Evolutionary conservation across 35 echinoderm and acorn worm genomes (phyloP).

Genomic region (Nesometra sesokonis): DNA sequence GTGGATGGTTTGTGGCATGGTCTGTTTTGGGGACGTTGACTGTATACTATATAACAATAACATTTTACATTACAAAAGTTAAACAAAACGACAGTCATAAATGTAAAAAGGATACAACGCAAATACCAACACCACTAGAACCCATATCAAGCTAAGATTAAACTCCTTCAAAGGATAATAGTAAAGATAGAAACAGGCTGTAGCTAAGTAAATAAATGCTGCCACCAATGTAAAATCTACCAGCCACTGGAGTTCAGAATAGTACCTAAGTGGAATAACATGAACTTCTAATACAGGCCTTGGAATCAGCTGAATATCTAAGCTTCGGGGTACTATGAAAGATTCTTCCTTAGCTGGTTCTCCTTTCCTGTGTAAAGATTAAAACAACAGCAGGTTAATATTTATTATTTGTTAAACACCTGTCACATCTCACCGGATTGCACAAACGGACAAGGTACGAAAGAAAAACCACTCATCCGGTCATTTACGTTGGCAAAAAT

Average conservation of each 20-base stretch:
- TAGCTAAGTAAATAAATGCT: not conserved
- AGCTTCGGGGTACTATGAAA: not conserved
- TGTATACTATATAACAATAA: too few species aligned
- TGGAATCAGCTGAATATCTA: not conserved
- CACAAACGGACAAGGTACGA: too few species aligned
- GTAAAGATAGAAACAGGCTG: not conserved
- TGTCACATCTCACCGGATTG: too few species aligned
- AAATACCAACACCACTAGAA: not conserved
- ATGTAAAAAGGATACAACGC: not conserved
- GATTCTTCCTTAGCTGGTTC: not conserved
- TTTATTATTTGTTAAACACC: too few species aligned
- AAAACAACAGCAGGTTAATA: too few species aligned
- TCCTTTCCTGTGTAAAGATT: not conserved
- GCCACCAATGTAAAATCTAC: not conserved
- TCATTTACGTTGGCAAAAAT: too few species aligned
- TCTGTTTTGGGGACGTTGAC: too few species aligned
- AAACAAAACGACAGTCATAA: too few species aligned
- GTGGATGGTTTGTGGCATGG: too few species aligned
- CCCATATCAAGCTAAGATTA: not conserved
- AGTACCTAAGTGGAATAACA: not conserved
- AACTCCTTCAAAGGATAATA: not conserved
- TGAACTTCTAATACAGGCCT: not conserved
- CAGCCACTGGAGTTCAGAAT: not conserved
- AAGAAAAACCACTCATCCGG: too few species aligned
- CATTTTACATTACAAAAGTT: too few species aligned